Evolutionary conservation across 2,888 invertebrate genomes (phyloP), one percentile per base, ranked within the genome.

Genomic region (Mellilla xanthometata): DNA sequence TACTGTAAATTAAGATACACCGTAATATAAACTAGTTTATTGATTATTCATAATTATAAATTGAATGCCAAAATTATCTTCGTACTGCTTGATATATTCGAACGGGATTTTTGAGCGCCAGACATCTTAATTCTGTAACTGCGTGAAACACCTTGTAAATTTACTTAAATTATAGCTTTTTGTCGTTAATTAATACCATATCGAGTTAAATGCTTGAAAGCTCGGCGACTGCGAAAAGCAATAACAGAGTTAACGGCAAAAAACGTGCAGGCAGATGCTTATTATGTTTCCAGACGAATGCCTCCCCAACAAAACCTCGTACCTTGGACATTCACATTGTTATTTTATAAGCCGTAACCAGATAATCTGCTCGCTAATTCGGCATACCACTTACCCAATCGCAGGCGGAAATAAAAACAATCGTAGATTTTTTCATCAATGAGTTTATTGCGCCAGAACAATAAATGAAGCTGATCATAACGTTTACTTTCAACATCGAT

Each of bases 401-500:
- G 39, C 36, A 44, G 50, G 45, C 50, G 62, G 61, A 80, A 85
- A 87, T 79, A 79, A 87, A 86, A 87, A 82, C 81, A 82, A 85
- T 68, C 45, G 60, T 68, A 65, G 47, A 60, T 77, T 77, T 76
- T 70, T 85, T 84, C 77, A 74, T 87, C 85, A 88, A 82, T 86
- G 85, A 81, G 76, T 89, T 89, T 89, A 89, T 87, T 89, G 83
- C 86, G 85, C 74, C 84, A 86, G 87, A 88, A 89, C 88, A 88
- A 85, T 86, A 86, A 86, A 84, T 87, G 88, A 88, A 88, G 88
- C 89, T 79, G 86, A 85, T 87, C 87, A 85, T 81, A 88, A 90
- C 89, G 85, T 81, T 88, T 87, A 90, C 84, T 90, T 87, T 90
- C 89, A 90, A 90, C 90, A 90, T 88, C 87, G 76, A 90, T 87